These are phyloP conservation scores for Rana temporaria DNA, from an alignment of 2,113 vertebrate species.

Conservation along the genomic window DNA sequence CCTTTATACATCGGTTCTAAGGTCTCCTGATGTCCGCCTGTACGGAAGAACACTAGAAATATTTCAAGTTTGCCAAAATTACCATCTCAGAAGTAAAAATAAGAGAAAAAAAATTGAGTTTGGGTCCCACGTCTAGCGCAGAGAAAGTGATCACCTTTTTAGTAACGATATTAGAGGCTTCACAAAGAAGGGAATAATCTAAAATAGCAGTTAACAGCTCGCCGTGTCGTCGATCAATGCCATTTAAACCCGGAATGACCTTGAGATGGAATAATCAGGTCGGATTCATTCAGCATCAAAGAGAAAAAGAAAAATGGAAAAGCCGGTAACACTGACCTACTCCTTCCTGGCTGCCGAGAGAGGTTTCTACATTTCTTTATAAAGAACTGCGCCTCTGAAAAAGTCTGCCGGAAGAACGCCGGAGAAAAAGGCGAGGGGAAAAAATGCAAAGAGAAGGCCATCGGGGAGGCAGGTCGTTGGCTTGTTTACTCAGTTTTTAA, in stretches of 20 bases:
- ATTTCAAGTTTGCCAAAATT: too few relatives aligned
- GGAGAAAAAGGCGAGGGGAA: background rate
- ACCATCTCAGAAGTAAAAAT: background rate
- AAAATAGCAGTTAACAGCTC: conserved; percentile 20
- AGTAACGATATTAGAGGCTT: conserved; percentile 5
- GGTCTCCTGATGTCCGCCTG: too few relatives aligned
- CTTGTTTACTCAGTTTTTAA: background rate
- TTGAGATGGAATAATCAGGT: conserved; percentile 47
- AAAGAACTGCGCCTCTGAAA: conserved; percentile 24
- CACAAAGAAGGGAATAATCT: conserved; percentile 18
- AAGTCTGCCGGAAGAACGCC: background rate
- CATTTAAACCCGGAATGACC: conserved; percentile 40
- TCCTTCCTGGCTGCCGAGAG: conserved; percentile 1
- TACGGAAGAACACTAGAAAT: too few relatives aligned
- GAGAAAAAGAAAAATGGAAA: conserved; percentile 24
- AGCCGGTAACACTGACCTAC: conserved; percentile 37
- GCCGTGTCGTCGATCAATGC: conserved; percentile 29
- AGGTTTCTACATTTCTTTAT: conserved; percentile 19
- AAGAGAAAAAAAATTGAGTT: background rate
- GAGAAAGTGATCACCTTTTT: background rate
- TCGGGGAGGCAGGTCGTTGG: background rate
- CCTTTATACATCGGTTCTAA: too few relatives aligned
- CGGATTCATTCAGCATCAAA: conserved; percentile 34
- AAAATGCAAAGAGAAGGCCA: background rate
- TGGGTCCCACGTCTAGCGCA: background rate